Conservation (phyloP, 2,113 vertebrate species). For the Pungitius pungitius region DNA sequence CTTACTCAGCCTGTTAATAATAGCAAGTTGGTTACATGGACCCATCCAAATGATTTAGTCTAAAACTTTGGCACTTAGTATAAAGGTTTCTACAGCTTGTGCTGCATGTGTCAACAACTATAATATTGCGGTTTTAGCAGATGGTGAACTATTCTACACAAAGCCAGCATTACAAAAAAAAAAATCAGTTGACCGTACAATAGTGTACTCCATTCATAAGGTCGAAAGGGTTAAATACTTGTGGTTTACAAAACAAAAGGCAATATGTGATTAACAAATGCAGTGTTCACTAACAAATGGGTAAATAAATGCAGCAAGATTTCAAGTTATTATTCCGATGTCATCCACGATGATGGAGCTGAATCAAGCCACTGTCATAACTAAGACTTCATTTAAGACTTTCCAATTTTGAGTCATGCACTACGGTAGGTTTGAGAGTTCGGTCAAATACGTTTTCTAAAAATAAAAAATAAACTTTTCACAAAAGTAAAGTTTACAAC, state of each 20-base stretch:
- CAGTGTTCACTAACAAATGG: slow-evolving; percentile 7
- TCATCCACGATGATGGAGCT: slow-evolving; percentile 13
- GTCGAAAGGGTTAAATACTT: slow-evolving; percentile 25
- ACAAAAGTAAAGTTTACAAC: slow-evolving; percentile 46
- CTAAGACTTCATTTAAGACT: slow-evolving; percentile 41
- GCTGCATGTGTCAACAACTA: slow-evolving; percentile 31
- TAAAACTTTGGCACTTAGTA: slow-evolving; percentile 1
- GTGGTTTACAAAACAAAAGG: slow-evolving; percentile 39
- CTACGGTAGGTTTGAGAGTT: slow-evolving; percentile 34
- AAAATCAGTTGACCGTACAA: not conserved
- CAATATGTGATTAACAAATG: slow-evolving; percentile 24
- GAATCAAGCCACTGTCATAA: slow-evolving; percentile 37
- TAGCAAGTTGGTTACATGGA: not conserved
- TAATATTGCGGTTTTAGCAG: slow-evolving; percentile 40
- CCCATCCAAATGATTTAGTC: not conserved
- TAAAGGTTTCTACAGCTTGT: slow-evolving; percentile 33
- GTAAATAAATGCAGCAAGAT: slow-evolving; percentile 50
- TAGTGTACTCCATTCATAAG: slow-evolving; percentile 9
- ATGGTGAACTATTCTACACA: slow-evolving; percentile 22
- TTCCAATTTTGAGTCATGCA: slow-evolving; percentile 51
- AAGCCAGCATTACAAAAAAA: slow-evolving; percentile 12
- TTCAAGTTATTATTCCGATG: slow-evolving; percentile 23
- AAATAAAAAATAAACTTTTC: slow-evolving; percentile 48
- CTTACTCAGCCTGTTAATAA: not conserved
- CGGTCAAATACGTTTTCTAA: slow-evolving; percentile 31